A percentile compares a stretch with the other conserved stretches of the same genome.
Evolutionary conservation across 2,113 vertebrate species (phyloP).

Genomic region (Bucco capensis): DNA sequence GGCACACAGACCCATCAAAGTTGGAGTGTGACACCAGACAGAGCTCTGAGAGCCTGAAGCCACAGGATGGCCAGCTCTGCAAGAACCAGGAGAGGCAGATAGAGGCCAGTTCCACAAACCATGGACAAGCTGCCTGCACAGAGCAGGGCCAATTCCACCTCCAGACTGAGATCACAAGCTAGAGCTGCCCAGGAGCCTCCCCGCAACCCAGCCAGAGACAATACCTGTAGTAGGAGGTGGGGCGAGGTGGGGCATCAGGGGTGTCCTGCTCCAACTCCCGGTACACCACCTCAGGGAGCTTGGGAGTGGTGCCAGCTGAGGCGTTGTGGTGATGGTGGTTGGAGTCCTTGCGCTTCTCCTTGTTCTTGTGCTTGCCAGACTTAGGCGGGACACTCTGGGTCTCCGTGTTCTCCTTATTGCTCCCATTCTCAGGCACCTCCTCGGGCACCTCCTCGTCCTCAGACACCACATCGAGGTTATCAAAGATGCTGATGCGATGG

Average conservation of each 20-base stretch:
- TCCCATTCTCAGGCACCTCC: slow-evolving; percentile 80
- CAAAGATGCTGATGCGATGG: slow-evolving; percentile 96
- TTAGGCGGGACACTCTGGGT: slow-evolving; percentile 85
- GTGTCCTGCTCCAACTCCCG: slow-evolving; percentile 94
- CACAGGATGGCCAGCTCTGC: accelerated
- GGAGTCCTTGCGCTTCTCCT: slow-evolving; percentile 93
- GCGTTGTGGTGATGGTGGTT: slow-evolving; percentile 87
- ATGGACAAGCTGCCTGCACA: accelerated
- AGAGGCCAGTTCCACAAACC: neutral
- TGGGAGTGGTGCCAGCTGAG: slow-evolving; percentile 85
- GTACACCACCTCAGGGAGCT: slow-evolving; percentile 94
- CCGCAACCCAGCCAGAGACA: accelerated
- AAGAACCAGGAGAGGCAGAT: neutral
- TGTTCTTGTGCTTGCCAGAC: slow-evolving; percentile 94
- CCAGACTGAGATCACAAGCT: neutral
- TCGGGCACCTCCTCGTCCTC: slow-evolving; percentile 92
- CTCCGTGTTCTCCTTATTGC: slow-evolving; percentile 88
- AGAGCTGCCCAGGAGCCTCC: neutral
- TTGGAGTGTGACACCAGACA: accelerated
- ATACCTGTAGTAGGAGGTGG: slow-evolving; percentile 95
- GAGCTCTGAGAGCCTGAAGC: neutral
- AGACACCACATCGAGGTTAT: slow-evolving; percentile 94
- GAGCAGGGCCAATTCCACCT: accelerated
- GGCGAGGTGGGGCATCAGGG: slow-evolving; percentile 87
- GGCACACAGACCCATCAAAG: neutral